A percentile compares a stretch with the other conserved stretches of the same genome.
These are phyloP conservation scores for Azemiops feae DNA, from an alignment of 2,113 vertebrate species.

Conservation along the genomic window DNA sequence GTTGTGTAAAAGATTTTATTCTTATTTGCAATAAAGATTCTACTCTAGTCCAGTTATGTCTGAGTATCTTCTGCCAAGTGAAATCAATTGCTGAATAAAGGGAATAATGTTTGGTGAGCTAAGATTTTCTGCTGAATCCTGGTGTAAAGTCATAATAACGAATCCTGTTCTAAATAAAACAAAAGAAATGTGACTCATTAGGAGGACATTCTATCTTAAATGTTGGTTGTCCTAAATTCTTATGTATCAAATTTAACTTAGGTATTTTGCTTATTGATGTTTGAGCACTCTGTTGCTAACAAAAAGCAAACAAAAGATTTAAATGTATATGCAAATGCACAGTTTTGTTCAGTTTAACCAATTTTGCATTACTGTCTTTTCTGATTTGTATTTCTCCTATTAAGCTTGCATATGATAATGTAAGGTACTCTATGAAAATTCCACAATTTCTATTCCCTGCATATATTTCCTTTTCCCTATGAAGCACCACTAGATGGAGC, in stretches of 20 bases:
- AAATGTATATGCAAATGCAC: neutral
- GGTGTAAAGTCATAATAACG: neutral
- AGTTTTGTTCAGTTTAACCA: neutral
- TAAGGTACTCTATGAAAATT: neutral
- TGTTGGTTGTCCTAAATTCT: neutral
- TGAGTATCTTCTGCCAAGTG: neutral
- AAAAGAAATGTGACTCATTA: neutral
- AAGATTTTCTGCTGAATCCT: neutral
- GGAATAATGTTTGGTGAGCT: neutral
- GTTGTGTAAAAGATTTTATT: neutral
- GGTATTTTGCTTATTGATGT: neutral
- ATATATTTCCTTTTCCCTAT: neutral
- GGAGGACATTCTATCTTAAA: neutral
- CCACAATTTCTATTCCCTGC: neutral
- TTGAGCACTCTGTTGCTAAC: neutral
- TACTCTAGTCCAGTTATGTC: neutral
- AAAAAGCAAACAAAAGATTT: neutral
- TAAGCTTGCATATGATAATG: neutral
- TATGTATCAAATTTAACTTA: neutral
- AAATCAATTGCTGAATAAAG: neutral
- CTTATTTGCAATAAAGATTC: neutral
- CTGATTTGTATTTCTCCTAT: neutral
- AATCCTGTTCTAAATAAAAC: neutral
- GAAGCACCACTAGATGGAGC: conserved; percentile 10
- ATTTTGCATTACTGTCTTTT: neutral